Base-by-base conservation (phyloP, 2,113 vertebrate genomes). In the Larimichthys polyactis region DNA sequence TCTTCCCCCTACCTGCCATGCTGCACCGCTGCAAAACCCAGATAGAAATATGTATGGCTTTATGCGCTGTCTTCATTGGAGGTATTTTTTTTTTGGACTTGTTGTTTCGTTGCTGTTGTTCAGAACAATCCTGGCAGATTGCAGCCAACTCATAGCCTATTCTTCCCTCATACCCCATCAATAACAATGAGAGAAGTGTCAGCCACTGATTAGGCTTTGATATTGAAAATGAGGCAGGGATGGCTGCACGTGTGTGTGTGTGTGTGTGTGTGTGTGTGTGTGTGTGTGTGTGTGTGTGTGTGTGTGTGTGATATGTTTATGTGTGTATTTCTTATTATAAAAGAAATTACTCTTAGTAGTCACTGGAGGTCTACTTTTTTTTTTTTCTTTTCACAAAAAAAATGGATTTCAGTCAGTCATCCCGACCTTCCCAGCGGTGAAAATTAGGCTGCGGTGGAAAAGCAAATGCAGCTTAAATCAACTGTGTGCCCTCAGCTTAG, bases 141-240 rank as follows among this genome's bases (percentile, higher is more conserved):
- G 62, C 64, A 72, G 52, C 80, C 71, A 75, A 67, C 73, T 79
- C 57, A 52, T 72, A 68, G 51, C 48, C 71, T 60, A 86, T 76
- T 91, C 78, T 72, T 79, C 20, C 62, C 70, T 72, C 58, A 20
- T 65, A 89, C 59, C 40, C 83, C 79, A 91, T 93, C 88, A 87
- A 88, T 87, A 91, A 88, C 82, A 85, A 83, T 88, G 71, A 84
- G 75, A 71, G 78, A 78, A 36, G 76, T 87, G 86, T 82, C 82
- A 86, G 54, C 73, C 71, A 11, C 81, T 93, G 89, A 93, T 93
- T 90, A 85, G 59, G 49, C 77, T 85, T 83, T 89, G 84, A 87
- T 83, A 84, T 68, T 85, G 77, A 76, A 71, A 77, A 60, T 59
- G 71, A 87, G 46, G 48, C 71, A 71, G 64, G n/a, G 17, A 71